Evolutionary conservation across 2,797 vertebrate species (phyloP).

Genomic region (Yasuhikotakia modesta): DNA sequence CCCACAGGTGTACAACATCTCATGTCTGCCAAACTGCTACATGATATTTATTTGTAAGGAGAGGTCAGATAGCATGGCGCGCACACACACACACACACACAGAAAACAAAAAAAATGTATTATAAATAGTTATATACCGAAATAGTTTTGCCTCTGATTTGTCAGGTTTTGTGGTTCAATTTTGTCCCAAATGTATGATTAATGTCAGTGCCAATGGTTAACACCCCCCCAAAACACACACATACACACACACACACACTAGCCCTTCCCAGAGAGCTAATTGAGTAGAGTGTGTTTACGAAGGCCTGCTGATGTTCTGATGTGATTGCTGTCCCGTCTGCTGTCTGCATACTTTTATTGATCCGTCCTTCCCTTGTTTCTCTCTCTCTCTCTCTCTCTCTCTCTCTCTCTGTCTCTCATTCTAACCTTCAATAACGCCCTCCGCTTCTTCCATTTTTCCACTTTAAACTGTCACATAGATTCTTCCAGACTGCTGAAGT

Average conservation of each 20-base stretch:
- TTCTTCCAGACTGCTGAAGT: not conserved
- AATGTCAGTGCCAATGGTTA: too few species aligned
- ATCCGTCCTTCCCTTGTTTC: slow-evolving; percentile 24
- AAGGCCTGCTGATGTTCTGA: slow-evolving; percentile 31
- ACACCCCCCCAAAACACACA: too few species aligned
- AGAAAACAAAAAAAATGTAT: too few species aligned
- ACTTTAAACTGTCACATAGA: not conserved
- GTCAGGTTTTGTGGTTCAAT: too few species aligned
- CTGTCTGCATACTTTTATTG: slow-evolving; percentile 27
- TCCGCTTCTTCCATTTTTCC: not conserved
- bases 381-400: not conserved
- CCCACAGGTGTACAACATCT: not conserved
- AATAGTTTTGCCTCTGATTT: too few species aligned
- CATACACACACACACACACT: slow-evolving; percentile 29
- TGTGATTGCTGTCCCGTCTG: slow-evolving; percentile 40
- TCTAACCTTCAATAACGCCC: not conserved
- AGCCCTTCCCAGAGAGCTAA: slow-evolving; percentile 33
- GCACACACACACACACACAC: slow-evolving; percentile 9
- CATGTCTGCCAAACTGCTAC: not conserved
- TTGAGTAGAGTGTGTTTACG: slow-evolving; percentile 50
- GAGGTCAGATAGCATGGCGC: slow-evolving; percentile 18
- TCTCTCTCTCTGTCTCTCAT: too few species aligned
- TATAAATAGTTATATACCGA: too few species aligned
- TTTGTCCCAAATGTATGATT: too few species aligned
- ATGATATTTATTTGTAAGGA: slow-evolving; percentile 21